phyloP scores from a whole-genome alignment of 2,797 vertebrate species.

The Anisognathus igniventris region DNA sequence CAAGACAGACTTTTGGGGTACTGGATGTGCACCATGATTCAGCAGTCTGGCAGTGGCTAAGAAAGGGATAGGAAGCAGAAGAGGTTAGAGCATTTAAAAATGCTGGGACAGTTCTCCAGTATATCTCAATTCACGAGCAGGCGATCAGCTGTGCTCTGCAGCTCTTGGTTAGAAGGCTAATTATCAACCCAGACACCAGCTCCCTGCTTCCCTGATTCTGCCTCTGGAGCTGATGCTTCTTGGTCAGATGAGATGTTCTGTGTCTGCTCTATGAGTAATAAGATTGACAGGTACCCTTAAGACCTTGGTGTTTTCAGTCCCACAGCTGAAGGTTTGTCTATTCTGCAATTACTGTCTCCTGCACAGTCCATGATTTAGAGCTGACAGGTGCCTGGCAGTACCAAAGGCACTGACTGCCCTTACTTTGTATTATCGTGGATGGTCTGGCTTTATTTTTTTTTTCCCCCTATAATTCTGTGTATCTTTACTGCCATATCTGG shows the following conservation, averaged over 20 bases:
- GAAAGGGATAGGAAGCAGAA: not conserved
- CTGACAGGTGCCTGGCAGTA: not conserved
- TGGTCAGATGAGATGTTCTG: not conserved
- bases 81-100: not conserved
- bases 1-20: not conserved
- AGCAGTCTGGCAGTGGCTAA: not conserved
- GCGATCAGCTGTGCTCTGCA: rapidly evolving
- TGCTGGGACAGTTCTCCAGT: not conserved
- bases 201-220: not conserved
- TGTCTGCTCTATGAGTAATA: not conserved
- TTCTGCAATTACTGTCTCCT: not conserved
- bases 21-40: not conserved
- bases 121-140: not conserved
- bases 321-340: not conserved
- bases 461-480: not conserved
- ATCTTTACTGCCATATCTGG: not conserved
- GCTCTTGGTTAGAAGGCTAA: not conserved
- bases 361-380: not conserved
- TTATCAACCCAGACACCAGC: not conserved
- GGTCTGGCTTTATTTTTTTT: not conserved
- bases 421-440: not conserved
- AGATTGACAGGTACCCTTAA: not conserved
- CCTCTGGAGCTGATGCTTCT: not conserved
- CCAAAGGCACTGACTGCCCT: not conserved
- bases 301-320: not conserved